phyloP scores from a whole-genome alignment of 1,140 invertebrate genomes.

The Monochamus saltuarius region DNA sequence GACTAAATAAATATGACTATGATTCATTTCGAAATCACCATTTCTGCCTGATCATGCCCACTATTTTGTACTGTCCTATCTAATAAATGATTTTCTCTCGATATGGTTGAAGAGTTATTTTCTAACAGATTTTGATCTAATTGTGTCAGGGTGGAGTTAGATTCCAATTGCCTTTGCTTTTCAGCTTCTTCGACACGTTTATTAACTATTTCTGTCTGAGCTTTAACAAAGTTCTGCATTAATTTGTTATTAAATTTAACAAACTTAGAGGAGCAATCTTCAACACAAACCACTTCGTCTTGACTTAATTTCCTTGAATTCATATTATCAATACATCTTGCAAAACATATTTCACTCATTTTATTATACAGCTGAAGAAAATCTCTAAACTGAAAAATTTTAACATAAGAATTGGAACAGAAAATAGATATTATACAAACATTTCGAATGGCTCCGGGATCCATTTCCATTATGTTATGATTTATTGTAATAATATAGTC shows the following conservation, averaged over 20 bases:
- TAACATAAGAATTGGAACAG: conserved; percentile 29
- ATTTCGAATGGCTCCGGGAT: conserved; percentile 21
- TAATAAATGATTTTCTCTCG: neutral
- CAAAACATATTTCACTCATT: conserved; percentile 88
- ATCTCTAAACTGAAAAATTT: conserved; percentile 77
- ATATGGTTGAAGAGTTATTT: neutral
- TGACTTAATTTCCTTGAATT: conserved; percentile 75
- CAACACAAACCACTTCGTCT: conserved; percentile 49
- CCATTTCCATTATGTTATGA: conserved; percentile 1
- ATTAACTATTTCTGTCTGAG: conserved; percentile 37
- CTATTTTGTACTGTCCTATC: neutral
- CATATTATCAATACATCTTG: conserved; percentile 88
- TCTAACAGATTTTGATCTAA: neutral
- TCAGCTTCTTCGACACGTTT: conserved; percentile 39
- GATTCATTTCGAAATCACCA: neutral
- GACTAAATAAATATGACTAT: neutral
- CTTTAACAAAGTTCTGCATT: conserved; percentile 41
- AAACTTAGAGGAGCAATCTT: conserved; percentile 43
- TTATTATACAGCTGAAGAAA: conserved; percentile 91
- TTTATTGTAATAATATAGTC: no score
- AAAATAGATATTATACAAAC: conserved; percentile 8
- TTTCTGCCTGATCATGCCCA: neutral
- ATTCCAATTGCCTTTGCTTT: conserved; percentile 21
- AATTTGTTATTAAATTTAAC: conserved; percentile 44
- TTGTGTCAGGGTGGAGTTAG: neutral